These are phyloP conservation scores for Heliconius hermathena DNA, from an alignment of 1,140 invertebrate species.

Conservation along the genomic window DNA sequence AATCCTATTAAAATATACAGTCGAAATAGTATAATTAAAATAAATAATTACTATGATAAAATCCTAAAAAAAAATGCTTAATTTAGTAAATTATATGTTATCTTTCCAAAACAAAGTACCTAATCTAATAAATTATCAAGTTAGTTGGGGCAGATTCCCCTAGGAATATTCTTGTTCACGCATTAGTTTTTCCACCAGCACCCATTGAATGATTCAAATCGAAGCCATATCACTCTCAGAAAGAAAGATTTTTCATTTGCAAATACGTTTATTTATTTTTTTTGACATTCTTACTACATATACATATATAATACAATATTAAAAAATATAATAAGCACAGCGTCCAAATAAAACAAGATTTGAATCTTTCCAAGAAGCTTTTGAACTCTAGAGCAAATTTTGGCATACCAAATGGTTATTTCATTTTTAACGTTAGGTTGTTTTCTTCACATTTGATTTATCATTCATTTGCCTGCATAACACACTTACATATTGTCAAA, in stretches of 20 bases:
- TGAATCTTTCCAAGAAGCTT: neutral
- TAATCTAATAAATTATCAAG: neutral
- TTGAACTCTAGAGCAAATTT: neutral
- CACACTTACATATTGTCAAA: neutral
- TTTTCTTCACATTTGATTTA: neutral
- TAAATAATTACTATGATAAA: neutral
- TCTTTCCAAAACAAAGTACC: neutral
- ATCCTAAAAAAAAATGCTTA: neutral
- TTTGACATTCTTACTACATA: neutral
- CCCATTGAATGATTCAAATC: neutral
- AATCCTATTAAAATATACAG: neutral
- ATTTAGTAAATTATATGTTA: neutral
- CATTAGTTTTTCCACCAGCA: slow-evolving; percentile 7
- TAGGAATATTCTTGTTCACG: neutral
- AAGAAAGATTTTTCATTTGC: neutral
- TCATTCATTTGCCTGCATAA: neutral
- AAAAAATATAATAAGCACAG: neutral
- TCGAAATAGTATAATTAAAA: neutral
- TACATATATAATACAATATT: neutral
- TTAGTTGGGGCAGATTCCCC: neutral
- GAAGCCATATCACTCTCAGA: neutral
- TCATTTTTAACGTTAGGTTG: neutral
- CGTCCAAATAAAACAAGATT: neutral
- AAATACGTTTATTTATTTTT: neutral
- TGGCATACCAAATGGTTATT: neutral